Evolutionary conservation across 2,113 vertebrate species (phyloP).

Genomic region (Tachycineta bicolor): DNA sequence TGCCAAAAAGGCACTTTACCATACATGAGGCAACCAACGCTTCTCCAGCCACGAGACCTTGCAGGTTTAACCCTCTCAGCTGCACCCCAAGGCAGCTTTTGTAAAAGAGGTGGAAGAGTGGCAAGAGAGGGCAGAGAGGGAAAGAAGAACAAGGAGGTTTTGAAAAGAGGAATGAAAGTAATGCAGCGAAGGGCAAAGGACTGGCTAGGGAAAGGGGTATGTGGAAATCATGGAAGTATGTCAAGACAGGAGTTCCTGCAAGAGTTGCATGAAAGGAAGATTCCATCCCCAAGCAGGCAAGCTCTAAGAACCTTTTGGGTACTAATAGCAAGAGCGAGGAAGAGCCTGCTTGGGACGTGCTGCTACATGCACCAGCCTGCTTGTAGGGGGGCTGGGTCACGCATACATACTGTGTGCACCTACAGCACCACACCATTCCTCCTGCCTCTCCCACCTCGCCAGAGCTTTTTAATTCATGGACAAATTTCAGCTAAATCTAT

Average conservation of each 20-base stretch:
- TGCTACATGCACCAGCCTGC: not conserved
- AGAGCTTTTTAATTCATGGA: not conserved
- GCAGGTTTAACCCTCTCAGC: not conserved
- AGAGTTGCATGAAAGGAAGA: not conserved
- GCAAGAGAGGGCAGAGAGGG: not conserved
- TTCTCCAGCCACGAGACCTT: not conserved
- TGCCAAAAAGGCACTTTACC: slow-evolving; percentile 56
- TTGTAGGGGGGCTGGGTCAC: not conserved
- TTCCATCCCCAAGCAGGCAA: not conserved
- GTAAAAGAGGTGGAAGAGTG: not conserved
- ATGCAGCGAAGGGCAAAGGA: not conserved
- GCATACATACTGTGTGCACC: accelerated
- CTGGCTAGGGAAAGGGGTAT: not conserved
- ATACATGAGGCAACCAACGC: not conserved
- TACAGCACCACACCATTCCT: not conserved
- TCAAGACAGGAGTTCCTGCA: not conserved
- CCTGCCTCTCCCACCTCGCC: not conserved
- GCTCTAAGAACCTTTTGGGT: not conserved
- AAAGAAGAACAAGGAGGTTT: not conserved
- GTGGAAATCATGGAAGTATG: not conserved
- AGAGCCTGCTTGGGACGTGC: not conserved
- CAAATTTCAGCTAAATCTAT: not conserved
- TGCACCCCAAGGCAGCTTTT: not conserved
- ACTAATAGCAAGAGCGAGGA: not conserved
- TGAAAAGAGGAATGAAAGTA: not conserved